Evolutionary conservation across 1,140 invertebrate genomes (phyloP).

Genomic region (Achroia grisella): DNA sequence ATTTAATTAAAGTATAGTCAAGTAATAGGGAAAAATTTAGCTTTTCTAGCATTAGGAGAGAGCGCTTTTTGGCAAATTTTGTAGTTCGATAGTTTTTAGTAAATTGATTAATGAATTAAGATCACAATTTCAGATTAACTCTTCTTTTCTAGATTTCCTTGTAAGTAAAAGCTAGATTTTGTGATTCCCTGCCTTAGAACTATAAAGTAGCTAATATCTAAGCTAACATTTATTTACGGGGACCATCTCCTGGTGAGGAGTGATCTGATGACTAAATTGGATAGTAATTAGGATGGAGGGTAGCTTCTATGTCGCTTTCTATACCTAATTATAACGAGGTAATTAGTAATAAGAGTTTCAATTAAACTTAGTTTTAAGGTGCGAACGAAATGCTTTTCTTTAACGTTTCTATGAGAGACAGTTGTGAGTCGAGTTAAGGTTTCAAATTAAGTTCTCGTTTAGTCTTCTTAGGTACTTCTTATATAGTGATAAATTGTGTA

Average conservation of each 20-base stretch:
- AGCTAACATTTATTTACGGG: slow-evolving; percentile 53
- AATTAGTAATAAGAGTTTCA: slow-evolving; percentile 47
- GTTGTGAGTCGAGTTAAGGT: slow-evolving; percentile 53
- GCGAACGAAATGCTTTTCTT: slow-evolving; percentile 28
- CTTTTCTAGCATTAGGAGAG: slow-evolving; percentile 59
- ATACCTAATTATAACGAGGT: slow-evolving; percentile 15
- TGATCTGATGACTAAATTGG: slow-evolving; percentile 47
- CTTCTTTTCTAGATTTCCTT: slow-evolving; percentile 40
- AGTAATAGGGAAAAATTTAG: slow-evolving; percentile 34
- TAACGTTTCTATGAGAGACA: slow-evolving; percentile 46
- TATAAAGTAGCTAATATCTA: slow-evolving; percentile 43
- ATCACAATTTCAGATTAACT: slow-evolving; percentile 21
- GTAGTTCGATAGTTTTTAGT: slow-evolving; percentile 49
- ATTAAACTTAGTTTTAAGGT: slow-evolving; percentile 40
- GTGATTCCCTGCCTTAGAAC: slow-evolving; percentile 58
- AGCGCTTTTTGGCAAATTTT: slow-evolving; percentile 56
- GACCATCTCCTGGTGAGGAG: slow-evolving; percentile 59
- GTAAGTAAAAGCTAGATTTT: slow-evolving; percentile 57
- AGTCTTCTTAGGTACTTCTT: slow-evolving; percentile 28
- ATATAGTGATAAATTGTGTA: slow-evolving; percentile 42
- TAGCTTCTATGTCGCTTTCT: slow-evolving; percentile 49
- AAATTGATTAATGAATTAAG: slow-evolving; percentile 38
- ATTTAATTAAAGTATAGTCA: slow-evolving; percentile 29
- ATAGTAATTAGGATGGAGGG: slow-evolving; percentile 27
- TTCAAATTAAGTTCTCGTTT: slow-evolving; percentile 25